These are phyloP conservation scores for Petromus typicus DNA, from an alignment of 2,113 vertebrate species.

Conservation along the genomic window DNA sequence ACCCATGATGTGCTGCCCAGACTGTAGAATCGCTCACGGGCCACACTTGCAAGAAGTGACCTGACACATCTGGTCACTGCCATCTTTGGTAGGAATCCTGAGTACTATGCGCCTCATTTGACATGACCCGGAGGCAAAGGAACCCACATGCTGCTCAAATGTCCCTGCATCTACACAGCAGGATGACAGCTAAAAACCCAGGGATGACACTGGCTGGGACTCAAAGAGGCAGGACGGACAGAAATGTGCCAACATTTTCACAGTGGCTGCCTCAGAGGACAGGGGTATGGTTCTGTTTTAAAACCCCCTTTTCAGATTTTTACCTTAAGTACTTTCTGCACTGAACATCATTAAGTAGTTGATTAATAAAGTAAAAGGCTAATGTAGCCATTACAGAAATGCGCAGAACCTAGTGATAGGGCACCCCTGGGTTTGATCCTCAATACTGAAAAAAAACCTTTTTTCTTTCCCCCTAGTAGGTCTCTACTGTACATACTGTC, in stretches of 20 bases:
- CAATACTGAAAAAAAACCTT: background rate
- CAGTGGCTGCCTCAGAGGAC: background rate
- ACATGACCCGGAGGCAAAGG: background rate
- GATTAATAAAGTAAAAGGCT: background rate
- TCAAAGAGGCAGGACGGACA: background rate
- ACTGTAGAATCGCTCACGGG: background rate
- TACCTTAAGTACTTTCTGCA: background rate
- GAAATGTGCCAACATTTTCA: background rate
- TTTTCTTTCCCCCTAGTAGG: background rate
- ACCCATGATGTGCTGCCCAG: fast-evolving
- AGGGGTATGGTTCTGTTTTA: background rate
- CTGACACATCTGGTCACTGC: background rate
- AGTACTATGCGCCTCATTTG: background rate
- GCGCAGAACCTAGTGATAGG: background rate
- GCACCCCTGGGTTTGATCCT: background rate
- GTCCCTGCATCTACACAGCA: too few relatives aligned
- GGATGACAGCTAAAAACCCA: background rate
- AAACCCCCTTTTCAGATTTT: background rate
- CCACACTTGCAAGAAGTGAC: background rate
- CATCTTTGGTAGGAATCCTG: background rate
- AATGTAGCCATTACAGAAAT: background rate
- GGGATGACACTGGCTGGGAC: background rate
- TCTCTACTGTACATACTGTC: background rate
- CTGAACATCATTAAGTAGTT: background rate
- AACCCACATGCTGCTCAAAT: background rate